These are phyloP conservation scores for Falco columbarius DNA, from an alignment of 2,797 vertebrate genomes.

Conservation along the genomic window DNA sequence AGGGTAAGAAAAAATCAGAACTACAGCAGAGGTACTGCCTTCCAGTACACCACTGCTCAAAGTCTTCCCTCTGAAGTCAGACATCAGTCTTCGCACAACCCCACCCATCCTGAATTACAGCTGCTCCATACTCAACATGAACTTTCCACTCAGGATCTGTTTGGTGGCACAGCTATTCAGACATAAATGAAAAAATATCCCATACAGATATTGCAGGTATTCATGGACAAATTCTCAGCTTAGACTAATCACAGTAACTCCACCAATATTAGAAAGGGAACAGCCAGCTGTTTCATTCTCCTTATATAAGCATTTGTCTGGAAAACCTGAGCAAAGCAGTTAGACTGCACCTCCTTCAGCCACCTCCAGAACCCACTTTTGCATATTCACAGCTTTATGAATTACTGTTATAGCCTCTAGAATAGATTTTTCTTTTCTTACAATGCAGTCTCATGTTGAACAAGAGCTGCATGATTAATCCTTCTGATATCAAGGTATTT, in stretches of 20 bases:
- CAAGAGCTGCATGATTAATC: not conserved
- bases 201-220: not conserved
- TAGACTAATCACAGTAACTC: not conserved
- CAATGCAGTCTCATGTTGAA: not conserved
- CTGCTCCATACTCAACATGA: not conserved
- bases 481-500: not conserved
- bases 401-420: not conserved
- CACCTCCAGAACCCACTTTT: not conserved
- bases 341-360: not conserved
- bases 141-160: not conserved
- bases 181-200: not conserved
- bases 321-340: not conserved
- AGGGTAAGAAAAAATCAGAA: not conserved
- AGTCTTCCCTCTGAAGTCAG: not conserved
- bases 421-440: not conserved
- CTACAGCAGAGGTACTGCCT: not conserved
- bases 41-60: too few species aligned
- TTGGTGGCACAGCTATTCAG: not conserved
- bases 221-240: not conserved
- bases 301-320: too few species aligned
- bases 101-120: not conserved
- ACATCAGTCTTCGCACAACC: not conserved
- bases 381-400: not conserved
- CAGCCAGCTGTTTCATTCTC: not conserved
- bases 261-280: not conserved